phyloP scores from a whole-genome alignment of 1,140 invertebrate genomes.

The Drosophila ficusphila region DNA sequence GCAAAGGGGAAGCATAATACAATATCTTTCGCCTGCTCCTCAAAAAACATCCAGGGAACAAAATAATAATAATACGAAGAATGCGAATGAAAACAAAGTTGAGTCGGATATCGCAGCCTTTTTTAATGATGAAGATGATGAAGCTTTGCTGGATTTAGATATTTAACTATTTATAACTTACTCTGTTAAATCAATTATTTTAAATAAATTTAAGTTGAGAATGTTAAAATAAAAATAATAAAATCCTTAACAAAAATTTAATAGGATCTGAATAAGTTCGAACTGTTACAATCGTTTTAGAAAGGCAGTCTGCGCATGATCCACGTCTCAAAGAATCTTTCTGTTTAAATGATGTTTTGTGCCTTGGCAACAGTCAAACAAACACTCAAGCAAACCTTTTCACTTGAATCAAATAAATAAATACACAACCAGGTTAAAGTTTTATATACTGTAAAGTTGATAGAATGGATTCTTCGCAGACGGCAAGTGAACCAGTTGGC shows the following conservation, averaged over 20 bases:
- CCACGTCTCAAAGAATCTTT: not conserved
- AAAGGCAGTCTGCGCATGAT: slow-evolving; percentile 56
- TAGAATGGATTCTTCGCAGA: slow-evolving; percentile 46
- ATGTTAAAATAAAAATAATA: no score
- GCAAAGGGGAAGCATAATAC: slow-evolving; percentile 10
- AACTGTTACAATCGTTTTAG: no score
- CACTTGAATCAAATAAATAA: slow-evolving; percentile 54
- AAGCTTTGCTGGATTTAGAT: slow-evolving; percentile 64
- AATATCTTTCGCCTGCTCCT: slow-evolving; percentile 9
- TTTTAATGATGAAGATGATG: slow-evolving; percentile 78
- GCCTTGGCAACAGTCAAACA: slow-evolving; percentile 57
- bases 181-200: slow-evolving; percentile 9
- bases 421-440: slow-evolving; percentile 9
- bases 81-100: not conserved
- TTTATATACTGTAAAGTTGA: slow-evolving; percentile 11
- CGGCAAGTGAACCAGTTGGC: slow-evolving; percentile 16
- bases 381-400: slow-evolving; percentile 42
- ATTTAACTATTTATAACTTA: slow-evolving; percentile 31
- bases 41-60: slow-evolving; percentile 6
- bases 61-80: slow-evolving; percentile 40
- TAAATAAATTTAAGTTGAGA: slow-evolving; percentile 17
- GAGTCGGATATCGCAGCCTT: slow-evolving; percentile 62
- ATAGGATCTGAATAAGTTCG: no score
- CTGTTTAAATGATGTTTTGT: not conserved
- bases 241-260: no score